A percentile compares a stretch with the other conserved stretches of the same genome.
phyloP scores from a whole-genome alignment of 2,797 vertebrate species.

The Oryzias sinensis region DNA sequence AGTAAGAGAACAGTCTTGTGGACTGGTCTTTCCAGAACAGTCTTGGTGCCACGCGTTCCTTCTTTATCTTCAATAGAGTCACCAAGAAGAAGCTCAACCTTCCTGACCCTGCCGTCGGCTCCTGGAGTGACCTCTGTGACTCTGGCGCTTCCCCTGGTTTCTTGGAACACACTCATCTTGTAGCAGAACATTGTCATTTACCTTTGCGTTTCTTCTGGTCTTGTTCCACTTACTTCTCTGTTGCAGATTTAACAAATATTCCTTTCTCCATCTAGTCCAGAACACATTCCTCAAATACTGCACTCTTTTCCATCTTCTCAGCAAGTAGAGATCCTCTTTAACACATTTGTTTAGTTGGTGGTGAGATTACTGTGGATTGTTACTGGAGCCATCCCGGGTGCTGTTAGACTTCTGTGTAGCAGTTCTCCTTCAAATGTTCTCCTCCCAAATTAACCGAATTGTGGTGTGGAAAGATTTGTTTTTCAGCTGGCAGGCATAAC shows the following conservation, averaged over 20 bases:
- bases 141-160: conserved; percentile 1
- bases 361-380: not conserved
- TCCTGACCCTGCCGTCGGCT: not conserved
- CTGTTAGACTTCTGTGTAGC: no score
- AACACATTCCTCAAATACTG: not conserved
- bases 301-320: conserved; percentile 1
- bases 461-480: no score
- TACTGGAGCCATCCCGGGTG: no score
- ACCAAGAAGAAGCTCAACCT: conserved; percentile 1
- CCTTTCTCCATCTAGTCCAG: no score
- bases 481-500: no score
- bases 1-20: conserved; percentile 1
- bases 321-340: not conserved
- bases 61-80: not conserved
- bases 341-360: not conserved
- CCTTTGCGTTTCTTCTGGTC: not conserved
- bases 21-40: not conserved
- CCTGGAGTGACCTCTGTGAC: not conserved
- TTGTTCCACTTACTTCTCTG: conserved; percentile 1
- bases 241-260: not conserved
- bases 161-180: not conserved
- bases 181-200: conserved; percentile 1
- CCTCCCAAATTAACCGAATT: no score
- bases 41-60: not conserved
- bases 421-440: no score